phyloP scores from a whole-genome alignment of 2,113 vertebrate species.

The Petrocephalus microphthalmus region DNA sequence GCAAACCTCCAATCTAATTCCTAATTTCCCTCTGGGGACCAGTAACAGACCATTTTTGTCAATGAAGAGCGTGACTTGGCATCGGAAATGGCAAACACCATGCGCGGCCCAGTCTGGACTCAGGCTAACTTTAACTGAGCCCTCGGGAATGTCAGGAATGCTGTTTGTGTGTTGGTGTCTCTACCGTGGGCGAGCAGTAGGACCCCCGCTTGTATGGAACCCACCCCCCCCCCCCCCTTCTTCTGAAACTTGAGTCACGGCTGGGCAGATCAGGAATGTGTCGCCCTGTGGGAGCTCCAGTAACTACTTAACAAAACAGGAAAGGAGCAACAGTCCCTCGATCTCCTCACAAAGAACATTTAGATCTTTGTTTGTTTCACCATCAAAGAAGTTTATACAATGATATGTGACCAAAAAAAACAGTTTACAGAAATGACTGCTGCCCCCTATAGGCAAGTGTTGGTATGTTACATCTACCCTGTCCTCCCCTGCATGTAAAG shows the following conservation, averaged over 20 bases:
- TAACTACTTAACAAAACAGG: not conserved
- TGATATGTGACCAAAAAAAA: not conserved
- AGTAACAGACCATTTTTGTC: not conserved
- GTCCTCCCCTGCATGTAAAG: not conserved
- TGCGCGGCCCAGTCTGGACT: not conserved
- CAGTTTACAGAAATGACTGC: not conserved
- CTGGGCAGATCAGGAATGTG: not conserved
- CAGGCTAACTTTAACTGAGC: not conserved
- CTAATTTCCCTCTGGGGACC: not conserved
- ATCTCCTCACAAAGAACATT: not conserved
- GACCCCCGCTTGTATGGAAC: not conserved
- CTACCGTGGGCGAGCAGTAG: not conserved
- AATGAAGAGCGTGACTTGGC: not conserved
- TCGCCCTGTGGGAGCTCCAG: not conserved
- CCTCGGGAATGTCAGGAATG: not conserved
- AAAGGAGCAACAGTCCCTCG: not conserved
- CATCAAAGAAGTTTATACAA: not conserved
- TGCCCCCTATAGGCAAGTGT: not conserved
- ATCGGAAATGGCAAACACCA: not conserved
- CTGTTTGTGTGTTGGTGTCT: not conserved
- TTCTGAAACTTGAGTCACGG: not conserved
- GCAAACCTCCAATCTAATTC: not conserved
- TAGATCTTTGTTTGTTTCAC: not conserved
- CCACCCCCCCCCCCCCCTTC: not conserved
- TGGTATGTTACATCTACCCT: not conserved